Evolutionary conservation across 1,140 invertebrate species (phyloP).

Genomic region (Polypedilum vanderplanki): DNA sequence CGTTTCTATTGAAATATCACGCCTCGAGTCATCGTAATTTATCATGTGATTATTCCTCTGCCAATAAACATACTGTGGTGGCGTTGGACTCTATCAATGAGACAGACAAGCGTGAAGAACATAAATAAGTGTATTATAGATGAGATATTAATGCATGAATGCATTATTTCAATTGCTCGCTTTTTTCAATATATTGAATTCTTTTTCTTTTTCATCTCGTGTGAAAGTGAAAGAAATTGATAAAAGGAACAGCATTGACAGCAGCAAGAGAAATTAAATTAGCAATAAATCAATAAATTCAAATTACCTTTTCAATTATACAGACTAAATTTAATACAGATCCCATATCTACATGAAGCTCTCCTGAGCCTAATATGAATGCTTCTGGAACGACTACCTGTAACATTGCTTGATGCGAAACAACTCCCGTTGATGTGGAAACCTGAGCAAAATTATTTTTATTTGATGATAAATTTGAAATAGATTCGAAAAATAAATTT

Average conservation of each 20-base stretch:
- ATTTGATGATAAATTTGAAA: neutral
- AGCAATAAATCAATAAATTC: constrained; percentile 30
- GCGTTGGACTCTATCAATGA: constrained; percentile 66
- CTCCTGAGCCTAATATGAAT: constrained; percentile 77
- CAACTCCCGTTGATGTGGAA: constrained; percentile 72
- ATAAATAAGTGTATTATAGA: neutral
- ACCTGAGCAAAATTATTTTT: constrained; percentile 57
- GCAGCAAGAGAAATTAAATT: neutral
- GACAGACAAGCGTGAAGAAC: neutral
- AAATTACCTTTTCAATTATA: constrained; percentile 82
- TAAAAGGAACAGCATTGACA: neutral
- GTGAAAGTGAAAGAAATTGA: neutral
- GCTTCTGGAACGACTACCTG: constrained; percentile 83
- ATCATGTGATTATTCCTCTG: constrained; percentile 88
- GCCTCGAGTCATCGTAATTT: constrained; percentile 79
- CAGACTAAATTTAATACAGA: constrained; percentile 86
- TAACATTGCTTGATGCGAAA: constrained; percentile 81
- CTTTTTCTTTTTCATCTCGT: neutral
- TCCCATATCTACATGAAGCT: constrained; percentile 82
- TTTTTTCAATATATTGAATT: neutral
- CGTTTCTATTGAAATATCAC: constrained; percentile 77
- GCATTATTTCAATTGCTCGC: neutral
- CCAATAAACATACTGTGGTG: constrained; percentile 86
- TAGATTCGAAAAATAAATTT: constrained; percentile 30
- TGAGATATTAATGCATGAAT: constrained; percentile 13